These are phyloP conservation scores for Montipora capitata DNA, from an alignment of 92 coral and sea anemone species.

Conservation along the genomic window DNA sequence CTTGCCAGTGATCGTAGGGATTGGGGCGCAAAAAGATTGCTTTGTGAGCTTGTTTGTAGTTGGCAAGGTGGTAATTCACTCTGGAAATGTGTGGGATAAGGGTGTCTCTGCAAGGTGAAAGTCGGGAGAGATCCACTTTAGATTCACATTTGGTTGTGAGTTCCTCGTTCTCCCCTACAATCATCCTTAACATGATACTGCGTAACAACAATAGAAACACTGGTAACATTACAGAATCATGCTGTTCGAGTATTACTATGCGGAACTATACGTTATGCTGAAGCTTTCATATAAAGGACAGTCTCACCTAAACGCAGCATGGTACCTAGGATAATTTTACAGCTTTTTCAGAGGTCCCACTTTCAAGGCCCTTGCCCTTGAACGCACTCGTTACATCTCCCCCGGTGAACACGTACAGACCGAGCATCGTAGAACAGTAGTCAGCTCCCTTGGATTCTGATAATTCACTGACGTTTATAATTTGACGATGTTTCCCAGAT, in stretches of 20 bases:
- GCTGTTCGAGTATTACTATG: slow-evolving; percentile 7
- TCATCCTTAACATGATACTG: slow-evolving; percentile 41
- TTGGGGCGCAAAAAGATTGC: slow-evolving; percentile 62
- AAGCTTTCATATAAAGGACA: slow-evolving; percentile 34
- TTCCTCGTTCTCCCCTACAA: slow-evolving; percentile 49
- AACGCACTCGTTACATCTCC: slow-evolving; percentile 78
- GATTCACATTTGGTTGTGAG: slow-evolving; percentile 53
- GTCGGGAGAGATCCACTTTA: slow-evolving; percentile 65
- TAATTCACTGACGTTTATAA: slow-evolving; percentile 64
- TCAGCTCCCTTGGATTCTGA: slow-evolving; percentile 52
- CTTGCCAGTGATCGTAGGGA: slow-evolving; percentile 5
- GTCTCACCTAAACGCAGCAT: slow-evolving; percentile 53
- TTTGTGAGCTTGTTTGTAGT: slow-evolving; percentile 55
- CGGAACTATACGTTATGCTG: background rate
- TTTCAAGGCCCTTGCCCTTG: slow-evolving; percentile 81
- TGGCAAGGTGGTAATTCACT: slow-evolving; percentile 65
- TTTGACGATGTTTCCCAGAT: slow-evolving; percentile 66
- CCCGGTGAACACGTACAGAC: slow-evolving; percentile 75
- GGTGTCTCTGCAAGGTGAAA: slow-evolving; percentile 65
- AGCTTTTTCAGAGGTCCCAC: slow-evolving; percentile 63
- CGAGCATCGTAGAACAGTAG: slow-evolving; percentile 62
- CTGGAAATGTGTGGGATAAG: slow-evolving; percentile 54
- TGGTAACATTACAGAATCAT: no score
- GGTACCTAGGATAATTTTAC: slow-evolving; percentile 46
- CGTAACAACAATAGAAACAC: slow-evolving; percentile 1